phyloP scores from a whole-genome alignment of 1,140 invertebrate genomes.

The Elymnias hypermnestra region DNA sequence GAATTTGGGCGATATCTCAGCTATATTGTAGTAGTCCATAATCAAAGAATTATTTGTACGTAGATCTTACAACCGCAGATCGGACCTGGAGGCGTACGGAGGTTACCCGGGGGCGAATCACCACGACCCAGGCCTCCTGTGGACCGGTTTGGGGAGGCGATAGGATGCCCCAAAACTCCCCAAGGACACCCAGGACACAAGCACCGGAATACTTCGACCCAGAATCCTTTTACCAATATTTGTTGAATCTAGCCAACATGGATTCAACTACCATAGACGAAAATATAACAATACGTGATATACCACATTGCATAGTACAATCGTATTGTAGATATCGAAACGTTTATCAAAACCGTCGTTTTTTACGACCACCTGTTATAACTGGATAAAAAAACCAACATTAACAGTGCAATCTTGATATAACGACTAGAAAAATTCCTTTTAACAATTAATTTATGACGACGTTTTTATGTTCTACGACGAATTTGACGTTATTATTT shows the following conservation, averaged over 20 bases:
- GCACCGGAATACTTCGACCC: no score
- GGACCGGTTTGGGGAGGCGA: constrained; percentile 66
- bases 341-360: neutral
- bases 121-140: constrained; percentile 65
- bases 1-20: no score
- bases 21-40: constrained; percentile 22
- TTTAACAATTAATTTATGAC: no score
- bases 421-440: no score
- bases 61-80: constrained; percentile 75
- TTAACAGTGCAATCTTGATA: no score
- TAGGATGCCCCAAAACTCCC: constrained; percentile 20
- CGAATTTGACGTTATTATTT: no score
- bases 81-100: constrained; percentile 53
- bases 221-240: neutral
- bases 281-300: neutral
- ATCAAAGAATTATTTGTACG: constrained; percentile 54
- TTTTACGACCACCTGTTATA: constrained; percentile 9
- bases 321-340: neutral
- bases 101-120: constrained; percentile 58
- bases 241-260: neutral
- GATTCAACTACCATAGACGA: neutral
- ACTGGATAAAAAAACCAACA: no score
- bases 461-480: no score
- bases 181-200: neutral
- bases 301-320: neutral